phyloP scores from a whole-genome alignment of 2,113 vertebrate genomes.

The Ptilonorhynchus violaceus region DNA sequence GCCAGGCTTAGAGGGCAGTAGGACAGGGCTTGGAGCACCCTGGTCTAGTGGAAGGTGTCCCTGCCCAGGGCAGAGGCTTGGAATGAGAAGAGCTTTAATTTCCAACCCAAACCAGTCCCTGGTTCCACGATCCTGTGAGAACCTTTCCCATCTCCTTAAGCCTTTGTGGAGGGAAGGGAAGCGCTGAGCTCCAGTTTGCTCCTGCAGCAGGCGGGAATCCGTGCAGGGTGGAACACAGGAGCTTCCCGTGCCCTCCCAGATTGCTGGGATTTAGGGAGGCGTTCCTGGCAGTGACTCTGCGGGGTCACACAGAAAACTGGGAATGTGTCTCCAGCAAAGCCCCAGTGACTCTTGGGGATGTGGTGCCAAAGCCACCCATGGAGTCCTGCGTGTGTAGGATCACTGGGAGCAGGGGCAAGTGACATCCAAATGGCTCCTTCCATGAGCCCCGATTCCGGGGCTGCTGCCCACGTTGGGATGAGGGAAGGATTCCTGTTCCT shows the following conservation, averaged over 20 bases:
- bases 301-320: background rate
- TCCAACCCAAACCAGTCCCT: background rate
- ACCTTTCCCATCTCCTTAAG: background rate
- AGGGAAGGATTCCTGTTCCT: background rate
- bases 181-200: background rate
- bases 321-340: background rate
- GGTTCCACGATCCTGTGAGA: background rate
- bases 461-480: background rate
- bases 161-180: background rate
- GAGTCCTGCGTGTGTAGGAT: background rate
- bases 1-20: background rate
- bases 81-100: background rate
- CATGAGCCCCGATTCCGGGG: background rate
- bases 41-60: too few species aligned
- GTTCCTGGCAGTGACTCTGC: background rate
- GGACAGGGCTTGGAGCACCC: background rate
- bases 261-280: background rate
- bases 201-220: background rate
- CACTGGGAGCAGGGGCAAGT: background rate
- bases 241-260: background rate
- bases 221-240: fast-evolving
- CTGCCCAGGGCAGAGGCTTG: background rate
- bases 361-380: background rate
- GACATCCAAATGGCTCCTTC: background rate
- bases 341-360: background rate